Evolutionary conservation across 2,888 invertebrate genomes (phyloP).

Genomic region (Embidobia sp.): DNA sequence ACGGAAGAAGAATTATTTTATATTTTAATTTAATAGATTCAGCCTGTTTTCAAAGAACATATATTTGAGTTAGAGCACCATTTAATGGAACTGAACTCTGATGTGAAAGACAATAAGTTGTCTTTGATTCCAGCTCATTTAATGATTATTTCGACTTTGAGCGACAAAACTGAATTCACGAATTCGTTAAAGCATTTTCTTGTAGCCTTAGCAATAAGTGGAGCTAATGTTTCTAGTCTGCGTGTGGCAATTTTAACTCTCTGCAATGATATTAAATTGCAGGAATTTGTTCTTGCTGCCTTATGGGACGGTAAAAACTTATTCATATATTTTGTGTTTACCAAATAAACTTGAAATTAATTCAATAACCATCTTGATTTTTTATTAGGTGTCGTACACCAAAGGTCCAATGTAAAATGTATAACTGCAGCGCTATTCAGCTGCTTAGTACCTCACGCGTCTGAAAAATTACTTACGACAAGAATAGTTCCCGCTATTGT

Average conservation of each 20-base stretch:
- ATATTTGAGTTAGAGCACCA: slow-evolving; percentile 85
- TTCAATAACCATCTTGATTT: no score
- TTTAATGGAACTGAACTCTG: slow-evolving; percentile 83
- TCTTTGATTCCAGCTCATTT: slow-evolving; percentile 85
- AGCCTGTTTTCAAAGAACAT: slow-evolving; percentile 84
- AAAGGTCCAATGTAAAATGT: slow-evolving; percentile 84
- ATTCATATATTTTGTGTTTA: no score
- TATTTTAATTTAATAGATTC: slow-evolving; percentile 79
- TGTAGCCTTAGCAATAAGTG: slow-evolving; percentile 80
- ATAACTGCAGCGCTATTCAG: slow-evolving; percentile 85
- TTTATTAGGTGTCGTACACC: slow-evolving; percentile 84
- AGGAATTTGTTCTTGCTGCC: slow-evolving; percentile 85
- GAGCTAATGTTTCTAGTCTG: slow-evolving; percentile 83
- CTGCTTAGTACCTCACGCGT: slow-evolving; percentile 83
- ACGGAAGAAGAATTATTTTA: slow-evolving; percentile 75
- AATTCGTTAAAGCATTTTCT: slow-evolving; percentile 85
- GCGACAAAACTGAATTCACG: slow-evolving; percentile 81
- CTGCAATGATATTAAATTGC: slow-evolving; percentile 82
- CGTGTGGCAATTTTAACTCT: slow-evolving; percentile 83
- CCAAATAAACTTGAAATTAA: no score
- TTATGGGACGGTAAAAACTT: slow-evolving; percentile 87
- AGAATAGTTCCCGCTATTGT: slow-evolving; percentile 87
- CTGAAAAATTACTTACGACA: slow-evolving; percentile 83
- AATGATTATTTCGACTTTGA: slow-evolving; percentile 83
- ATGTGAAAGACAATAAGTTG: slow-evolving; percentile 82